These are phyloP conservation scores for Gymnorhina tibicen DNA, from an alignment of 2,113 vertebrate genomes.

Conservation along the genomic window DNA sequence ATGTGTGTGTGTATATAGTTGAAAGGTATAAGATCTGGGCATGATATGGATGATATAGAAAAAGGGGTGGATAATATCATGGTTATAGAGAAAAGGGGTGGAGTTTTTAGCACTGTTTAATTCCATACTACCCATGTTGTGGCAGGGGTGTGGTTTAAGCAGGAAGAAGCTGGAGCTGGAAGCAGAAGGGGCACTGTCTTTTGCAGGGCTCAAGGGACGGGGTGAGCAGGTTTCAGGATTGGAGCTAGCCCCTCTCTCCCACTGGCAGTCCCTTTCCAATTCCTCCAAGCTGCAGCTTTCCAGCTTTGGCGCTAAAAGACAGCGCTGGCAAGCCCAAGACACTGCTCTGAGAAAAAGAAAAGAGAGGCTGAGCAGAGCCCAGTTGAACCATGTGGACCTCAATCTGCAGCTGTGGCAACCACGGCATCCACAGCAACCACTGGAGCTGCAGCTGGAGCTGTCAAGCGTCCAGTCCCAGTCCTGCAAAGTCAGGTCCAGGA, in stretches of 20 bases:
- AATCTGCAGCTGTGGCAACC: not conserved
- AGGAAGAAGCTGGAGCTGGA: not conserved
- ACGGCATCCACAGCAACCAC: not conserved
- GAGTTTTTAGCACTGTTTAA: not conserved
- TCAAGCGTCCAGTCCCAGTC: not conserved
- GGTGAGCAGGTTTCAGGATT: not conserved
- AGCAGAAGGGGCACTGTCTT: not conserved
- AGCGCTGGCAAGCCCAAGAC: accelerated
- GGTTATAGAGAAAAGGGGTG: not conserved
- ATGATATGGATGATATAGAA: not conserved
- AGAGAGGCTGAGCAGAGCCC: not conserved
- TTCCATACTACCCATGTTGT: not conserved
- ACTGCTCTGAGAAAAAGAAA: not conserved
- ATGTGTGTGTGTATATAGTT: not conserved
- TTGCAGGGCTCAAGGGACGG: not conserved
- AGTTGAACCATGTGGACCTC: accelerated
- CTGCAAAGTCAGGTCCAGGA: not conserved
- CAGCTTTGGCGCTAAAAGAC: not conserved
- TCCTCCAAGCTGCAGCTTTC: not conserved
- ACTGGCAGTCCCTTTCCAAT: not conserved
- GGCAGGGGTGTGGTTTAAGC: not conserved
- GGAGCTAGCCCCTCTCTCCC: not conserved
- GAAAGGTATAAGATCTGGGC: not conserved
- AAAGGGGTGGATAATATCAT: not conserved
- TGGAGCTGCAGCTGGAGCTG: accelerated